A percentile compares a stretch with the other conserved stretches of the same genome.
These are phyloP conservation scores for Villa cingulata DNA, from an alignment of 2,888 invertebrate genomes.

Conservation along the genomic window DNA sequence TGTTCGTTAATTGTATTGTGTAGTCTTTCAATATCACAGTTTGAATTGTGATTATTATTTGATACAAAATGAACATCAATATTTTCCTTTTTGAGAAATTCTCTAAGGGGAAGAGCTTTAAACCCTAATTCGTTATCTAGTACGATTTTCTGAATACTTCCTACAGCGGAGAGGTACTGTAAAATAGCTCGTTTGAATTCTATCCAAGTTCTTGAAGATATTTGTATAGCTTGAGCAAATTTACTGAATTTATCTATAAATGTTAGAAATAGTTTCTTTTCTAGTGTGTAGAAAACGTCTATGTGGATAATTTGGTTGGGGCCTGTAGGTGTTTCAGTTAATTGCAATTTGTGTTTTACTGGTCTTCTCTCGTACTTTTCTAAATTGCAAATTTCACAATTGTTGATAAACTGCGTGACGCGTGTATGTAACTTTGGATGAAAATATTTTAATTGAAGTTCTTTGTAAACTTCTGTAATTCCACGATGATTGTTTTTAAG, in stretches of 20 bases:
- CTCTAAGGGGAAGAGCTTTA: not conserved
- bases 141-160: not conserved
- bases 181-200: conserved; percentile 2
- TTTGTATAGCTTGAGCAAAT: conserved; percentile 2
- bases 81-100: not conserved
- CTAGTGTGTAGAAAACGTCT: too few species aligned
- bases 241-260: conserved; percentile 8
- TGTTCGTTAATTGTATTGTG: too few species aligned
- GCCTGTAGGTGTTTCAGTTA: too few species aligned
- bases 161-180: not conserved
- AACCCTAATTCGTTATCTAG: not conserved
- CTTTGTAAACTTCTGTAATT: not conserved
- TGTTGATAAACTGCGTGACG: not conserved
- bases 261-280: not conserved
- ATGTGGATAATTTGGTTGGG: too few species aligned
- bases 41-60: too few species aligned
- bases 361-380: not conserved
- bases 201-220: conserved; percentile 4
- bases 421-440: not conserved
- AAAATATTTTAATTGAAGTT: conserved; percentile 1
- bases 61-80: too few species aligned
- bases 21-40: too few species aligned
- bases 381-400: conserved; percentile 1
- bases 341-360: not conserved
- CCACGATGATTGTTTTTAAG: conserved; percentile 1